Evolutionary conservation across 2,797 vertebrate species (phyloP), one percentile per base, ranked within the genome.

Genomic region (Micromesistius poutassou): DNA sequence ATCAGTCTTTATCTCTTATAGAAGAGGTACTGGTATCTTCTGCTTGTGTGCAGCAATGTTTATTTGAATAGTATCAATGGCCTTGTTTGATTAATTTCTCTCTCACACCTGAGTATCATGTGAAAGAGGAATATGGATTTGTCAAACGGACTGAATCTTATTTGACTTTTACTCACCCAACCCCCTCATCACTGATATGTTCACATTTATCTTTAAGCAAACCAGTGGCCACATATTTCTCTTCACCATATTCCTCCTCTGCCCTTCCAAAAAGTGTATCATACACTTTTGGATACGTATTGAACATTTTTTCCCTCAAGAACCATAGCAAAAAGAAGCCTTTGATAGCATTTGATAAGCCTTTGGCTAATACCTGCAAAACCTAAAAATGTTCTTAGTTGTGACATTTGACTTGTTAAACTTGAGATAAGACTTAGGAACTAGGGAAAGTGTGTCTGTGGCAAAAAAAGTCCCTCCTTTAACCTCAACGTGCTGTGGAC

Each of bases 311-410:
- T 40, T 73, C 19, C 8, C 9, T 9, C 55, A 75, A 35, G 72
- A 62, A 0, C 83, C 82, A 82, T 84, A 86, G 85, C 87, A 84
- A 83, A 84, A 79, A 78, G 87, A 76, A 66, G 35, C 31, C 31
- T 31, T 31, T 31, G 31, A 31, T 31, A 31, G 35, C 86, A 84
- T 80, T 75, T 87, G 85, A 86, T 79, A 83, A 33, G 81, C 83
- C 84, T 86, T 81, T 81, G 86, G 88, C 88, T 88, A 82, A 81
- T 77, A 30, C 30, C 31, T 75, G 30, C 38, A 77, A 86, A 87
- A 87, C 78, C 36, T 77, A 73, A 22, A 0, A 74, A 87, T 81
- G 85, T 80, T 86, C 84, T 78, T 80, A 83, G 80, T 84, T 73
- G 74, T 80, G 77, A 87, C 87, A 85, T 88, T 87, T 82, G 81